Evolutionary conservation across 2,113 vertebrate species (phyloP).

Genomic region (Ciconia maguari): DNA sequence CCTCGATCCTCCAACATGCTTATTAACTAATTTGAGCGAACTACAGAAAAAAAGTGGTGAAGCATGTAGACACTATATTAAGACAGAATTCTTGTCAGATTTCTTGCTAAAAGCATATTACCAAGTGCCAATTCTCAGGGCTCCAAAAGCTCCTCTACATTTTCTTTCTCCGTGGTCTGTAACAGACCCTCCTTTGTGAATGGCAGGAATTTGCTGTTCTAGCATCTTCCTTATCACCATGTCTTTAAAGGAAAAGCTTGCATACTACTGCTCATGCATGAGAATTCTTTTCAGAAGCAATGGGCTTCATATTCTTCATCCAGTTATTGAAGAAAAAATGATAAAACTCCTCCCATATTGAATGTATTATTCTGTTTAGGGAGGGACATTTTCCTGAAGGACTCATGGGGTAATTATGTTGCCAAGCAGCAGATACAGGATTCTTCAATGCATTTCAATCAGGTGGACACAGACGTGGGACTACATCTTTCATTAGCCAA

Average conservation of each 20-base stretch:
- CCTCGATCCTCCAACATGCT: neutral
- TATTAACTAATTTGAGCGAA: neutral
- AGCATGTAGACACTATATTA: rapidly evolving
- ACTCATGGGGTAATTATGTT: neutral
- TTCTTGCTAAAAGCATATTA: neutral
- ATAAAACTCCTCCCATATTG: neutral
- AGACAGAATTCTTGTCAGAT: neutral
- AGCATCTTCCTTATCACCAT: neutral
- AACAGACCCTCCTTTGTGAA: neutral
- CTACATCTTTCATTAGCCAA: neutral
- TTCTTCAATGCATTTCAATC: neutral
- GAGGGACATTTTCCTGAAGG: neutral
- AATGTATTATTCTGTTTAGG: neutral
- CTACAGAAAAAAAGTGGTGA: neutral
- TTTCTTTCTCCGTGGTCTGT: neutral
- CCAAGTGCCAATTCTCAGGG: neutral
- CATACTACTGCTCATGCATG: rapidly evolving
- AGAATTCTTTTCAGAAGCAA: neutral
- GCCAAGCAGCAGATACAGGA: neutral
- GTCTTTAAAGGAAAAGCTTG: neutral
- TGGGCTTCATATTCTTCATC: neutral
- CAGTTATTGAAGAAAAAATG: neutral
- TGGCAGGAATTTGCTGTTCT: neutral
- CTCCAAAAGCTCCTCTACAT: neutral
- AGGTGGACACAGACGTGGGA: neutral